Evolutionary conservation across 2,888 invertebrate genomes (phyloP), one percentile per base, ranked within the genome.

Genomic region (Drosophila neotestacea): DNA sequence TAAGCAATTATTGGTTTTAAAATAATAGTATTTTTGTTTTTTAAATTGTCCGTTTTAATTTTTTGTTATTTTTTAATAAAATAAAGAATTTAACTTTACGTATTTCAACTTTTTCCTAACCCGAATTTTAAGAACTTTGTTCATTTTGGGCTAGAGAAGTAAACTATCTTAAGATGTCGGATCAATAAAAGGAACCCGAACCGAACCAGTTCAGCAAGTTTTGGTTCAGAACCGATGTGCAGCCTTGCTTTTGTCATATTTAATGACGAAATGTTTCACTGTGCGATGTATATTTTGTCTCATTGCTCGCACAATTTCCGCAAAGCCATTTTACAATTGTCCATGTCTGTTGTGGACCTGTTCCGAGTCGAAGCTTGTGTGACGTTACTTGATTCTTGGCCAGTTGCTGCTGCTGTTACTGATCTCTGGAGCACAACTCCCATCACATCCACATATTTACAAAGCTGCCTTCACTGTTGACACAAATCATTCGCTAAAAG

Each of bases 401-500:
- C 70, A 78, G 47, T 39, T 47, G 39, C 32, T 59, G 48, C 27
- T 30, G 54, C 54, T 54, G 16, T 60, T 64, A 59, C 51, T 70
- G 79, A 78, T 80, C 81, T 79, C 62, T 70, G 63, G 38, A 72
- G 38, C 58, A 54, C 47, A 54, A 44, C 32, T 46, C 56, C 61
- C 32, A 41, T 48, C 60, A 64, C 54, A 60, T 58, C 10, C 64
- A 46, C 62, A 66, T 10, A 41, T 68, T 72, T 64, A 54, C 70
- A 76, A 22, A 22, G 80, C 60, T 82, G 77, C 63, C 83, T 70
- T 68, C 85, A 63, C 82, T 73, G 88, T 82, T 88, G 87, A 88
- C 87, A 88, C 89, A 90, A 88, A 79, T 88, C 89, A 85, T 87
- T 87, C 76, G 87, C 73, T 78, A 63, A 73, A 77, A 78, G 76